Evolutionary conservation across 2,888 invertebrate species (phyloP).

Genomic region (Rhagonycha lutea): DNA sequence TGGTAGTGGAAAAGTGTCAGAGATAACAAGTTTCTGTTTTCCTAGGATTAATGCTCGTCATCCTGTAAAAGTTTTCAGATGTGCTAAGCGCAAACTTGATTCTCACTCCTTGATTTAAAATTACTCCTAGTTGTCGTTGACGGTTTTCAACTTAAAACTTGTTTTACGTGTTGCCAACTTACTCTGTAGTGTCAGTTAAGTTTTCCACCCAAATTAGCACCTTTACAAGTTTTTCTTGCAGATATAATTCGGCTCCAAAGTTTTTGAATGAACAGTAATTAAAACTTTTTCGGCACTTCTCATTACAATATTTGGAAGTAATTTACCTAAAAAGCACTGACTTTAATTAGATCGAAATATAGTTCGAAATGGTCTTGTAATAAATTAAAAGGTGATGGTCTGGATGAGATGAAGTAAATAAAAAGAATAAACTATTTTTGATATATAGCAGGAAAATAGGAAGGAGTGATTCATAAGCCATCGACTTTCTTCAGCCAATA

Average conservation of each 20-base stretch:
- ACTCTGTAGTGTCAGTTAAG: conserved; percentile 17
- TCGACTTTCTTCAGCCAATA: neutral
- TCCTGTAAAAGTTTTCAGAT: conserved; percentile 27
- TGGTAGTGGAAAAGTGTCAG: conserved; percentile 25
- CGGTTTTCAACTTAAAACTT: conserved; percentile 24
- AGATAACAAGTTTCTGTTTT: conserved; percentile 33
- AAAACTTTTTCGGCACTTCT: neutral
- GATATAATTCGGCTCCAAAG: neutral
- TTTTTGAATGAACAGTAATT: neutral
- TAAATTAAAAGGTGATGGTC: neutral
- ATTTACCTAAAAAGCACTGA: neutral
- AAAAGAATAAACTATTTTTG: neutral
- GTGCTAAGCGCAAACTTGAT: conserved; percentile 30
- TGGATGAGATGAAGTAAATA: neutral
- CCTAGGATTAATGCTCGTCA: conserved; percentile 31
- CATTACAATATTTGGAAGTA: neutral
- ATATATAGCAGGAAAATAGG: neutral
- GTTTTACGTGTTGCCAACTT: conserved; percentile 26
- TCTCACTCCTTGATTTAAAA: conserved; percentile 29
- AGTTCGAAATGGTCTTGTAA: neutral
- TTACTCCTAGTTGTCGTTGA: conserved; percentile 22
- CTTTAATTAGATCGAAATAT: too few species aligned
- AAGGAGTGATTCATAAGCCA: neutral
- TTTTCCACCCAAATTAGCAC: conserved; percentile 16
- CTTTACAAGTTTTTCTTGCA: neutral